These are phyloP conservation scores for Hydrotaea cyrtoneurina DNA, from an alignment of 2,888 invertebrate species.

Conservation along the genomic window DNA sequence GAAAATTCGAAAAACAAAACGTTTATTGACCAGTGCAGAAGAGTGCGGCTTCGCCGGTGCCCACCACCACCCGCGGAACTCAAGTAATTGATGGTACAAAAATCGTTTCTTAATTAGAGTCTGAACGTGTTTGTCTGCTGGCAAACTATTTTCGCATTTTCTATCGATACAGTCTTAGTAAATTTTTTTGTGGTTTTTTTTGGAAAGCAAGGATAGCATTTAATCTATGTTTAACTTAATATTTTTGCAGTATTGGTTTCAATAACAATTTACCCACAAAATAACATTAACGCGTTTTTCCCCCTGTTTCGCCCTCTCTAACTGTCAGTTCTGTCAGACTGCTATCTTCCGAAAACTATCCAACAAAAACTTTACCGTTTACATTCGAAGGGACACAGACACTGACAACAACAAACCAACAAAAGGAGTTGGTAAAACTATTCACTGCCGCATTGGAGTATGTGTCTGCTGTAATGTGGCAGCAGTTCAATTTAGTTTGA, in stretches of 20 bases:
- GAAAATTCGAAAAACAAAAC: neutral
- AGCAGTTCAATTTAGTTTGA: slow-evolving; percentile 72
- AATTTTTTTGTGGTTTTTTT: too few relatives aligned
- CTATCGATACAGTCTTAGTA: neutral
- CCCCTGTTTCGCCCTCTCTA: neutral
- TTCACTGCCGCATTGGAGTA: neutral
- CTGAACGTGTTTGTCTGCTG: slow-evolving; percentile 49
- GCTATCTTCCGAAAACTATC: neutral
- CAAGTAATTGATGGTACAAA: slow-evolving; percentile 11
- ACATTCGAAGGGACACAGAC: too few relatives aligned
- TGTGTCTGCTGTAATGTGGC: slow-evolving; percentile 45
- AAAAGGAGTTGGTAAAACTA: slow-evolving; percentile 4
- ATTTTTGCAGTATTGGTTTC: slow-evolving; percentile 47
- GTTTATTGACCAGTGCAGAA: neutral
- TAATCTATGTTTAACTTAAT: slow-evolving; percentile 57
- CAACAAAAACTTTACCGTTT: neutral
- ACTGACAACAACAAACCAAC: too few relatives aligned
- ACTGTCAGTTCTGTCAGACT: too few relatives aligned
- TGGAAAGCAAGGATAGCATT: slow-evolving; percentile 34
- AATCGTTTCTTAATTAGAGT: slow-evolving; percentile 54
- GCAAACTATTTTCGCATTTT: neutral
- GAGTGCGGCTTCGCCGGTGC: too few relatives aligned
- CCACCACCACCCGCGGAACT: neutral
- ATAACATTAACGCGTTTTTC: slow-evolving; percentile 33
- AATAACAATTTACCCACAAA: slow-evolving; percentile 28